Conservation (phyloP, 2,797 vertebrate species). For the Lagodon rhomboides region DNA sequence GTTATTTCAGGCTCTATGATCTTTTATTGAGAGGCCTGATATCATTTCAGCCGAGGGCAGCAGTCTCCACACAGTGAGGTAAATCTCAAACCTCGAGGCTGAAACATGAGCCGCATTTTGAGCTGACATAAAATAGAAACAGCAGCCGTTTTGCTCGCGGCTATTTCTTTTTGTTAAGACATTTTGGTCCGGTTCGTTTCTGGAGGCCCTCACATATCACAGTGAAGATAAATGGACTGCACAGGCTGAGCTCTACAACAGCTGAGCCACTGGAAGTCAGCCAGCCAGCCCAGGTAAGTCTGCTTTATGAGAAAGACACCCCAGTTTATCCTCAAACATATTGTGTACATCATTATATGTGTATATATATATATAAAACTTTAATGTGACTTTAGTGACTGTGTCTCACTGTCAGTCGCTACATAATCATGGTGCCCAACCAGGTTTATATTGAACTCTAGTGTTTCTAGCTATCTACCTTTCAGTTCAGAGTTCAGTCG, state of each 20-base stretch:
- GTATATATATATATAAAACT: not conserved
- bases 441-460: not conserved
- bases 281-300: not conserved
- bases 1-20: not conserved
- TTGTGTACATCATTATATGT: not conserved
- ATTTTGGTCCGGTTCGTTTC: conserved; percentile 15
- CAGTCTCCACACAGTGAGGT: not conserved
- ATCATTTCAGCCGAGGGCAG: conserved; percentile 1
- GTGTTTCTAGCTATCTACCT: no score
- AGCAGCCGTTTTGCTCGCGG: conserved; percentile 6
- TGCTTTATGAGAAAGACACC: not conserved
- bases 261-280: conserved; percentile 12
- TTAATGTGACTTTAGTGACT: not conserved
- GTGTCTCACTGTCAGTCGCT: not conserved
- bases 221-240: conserved; percentile 15
- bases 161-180: conserved; percentile 21
- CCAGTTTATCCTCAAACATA: not conserved
- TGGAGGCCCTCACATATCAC: not conserved
- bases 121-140: conserved; percentile 21
- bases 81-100: conserved; percentile 4
- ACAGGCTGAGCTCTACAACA: not conserved
- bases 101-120: conserved; percentile 27
- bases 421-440: not conserved
- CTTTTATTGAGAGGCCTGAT: not conserved
- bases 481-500: no score